These are phyloP conservation scores for Apamea crenata DNA, from an alignment of 2,888 invertebrate species.

Conservation along the genomic window DNA sequence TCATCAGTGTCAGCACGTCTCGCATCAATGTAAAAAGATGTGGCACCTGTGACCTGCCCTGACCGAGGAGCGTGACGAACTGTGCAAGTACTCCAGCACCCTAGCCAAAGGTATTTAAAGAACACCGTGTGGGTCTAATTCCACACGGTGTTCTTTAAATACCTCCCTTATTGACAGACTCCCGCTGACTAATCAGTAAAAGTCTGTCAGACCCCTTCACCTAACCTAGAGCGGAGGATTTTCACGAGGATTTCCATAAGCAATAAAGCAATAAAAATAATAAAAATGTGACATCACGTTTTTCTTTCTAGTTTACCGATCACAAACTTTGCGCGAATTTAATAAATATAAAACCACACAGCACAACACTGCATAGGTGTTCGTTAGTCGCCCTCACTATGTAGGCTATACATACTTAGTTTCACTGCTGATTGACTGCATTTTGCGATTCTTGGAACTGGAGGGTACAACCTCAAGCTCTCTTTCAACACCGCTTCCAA, in stretches of 20 bases:
- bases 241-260: neutral
- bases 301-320: neutral
- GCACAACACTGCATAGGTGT: neutral
- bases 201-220: too few relatives aligned
- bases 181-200: too few relatives aligned
- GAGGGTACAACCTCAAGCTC: slow-evolving; percentile 49
- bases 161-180: too few relatives aligned
- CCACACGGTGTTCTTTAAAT: too few relatives aligned
- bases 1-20: neutral
- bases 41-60: neutral
- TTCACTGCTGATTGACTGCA: slow-evolving; percentile 9
- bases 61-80: neutral
- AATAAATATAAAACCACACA: neutral
- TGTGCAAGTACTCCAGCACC: neutral
- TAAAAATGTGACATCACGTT: neutral
- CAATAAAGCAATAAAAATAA: neutral
- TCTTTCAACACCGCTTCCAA: slow-evolving; percentile 60
- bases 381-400: neutral
- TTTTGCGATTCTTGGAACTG: slow-evolving; percentile 26
- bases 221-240: too few relatives aligned
- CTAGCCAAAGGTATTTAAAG: neutral
- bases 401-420: slow-evolving; percentile 19
- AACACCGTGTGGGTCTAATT: neutral
- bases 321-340: neutral
- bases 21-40: neutral